Conservation (phyloP, 2,888 invertebrate genomes). For the Amphipoea oculea region DNA sequence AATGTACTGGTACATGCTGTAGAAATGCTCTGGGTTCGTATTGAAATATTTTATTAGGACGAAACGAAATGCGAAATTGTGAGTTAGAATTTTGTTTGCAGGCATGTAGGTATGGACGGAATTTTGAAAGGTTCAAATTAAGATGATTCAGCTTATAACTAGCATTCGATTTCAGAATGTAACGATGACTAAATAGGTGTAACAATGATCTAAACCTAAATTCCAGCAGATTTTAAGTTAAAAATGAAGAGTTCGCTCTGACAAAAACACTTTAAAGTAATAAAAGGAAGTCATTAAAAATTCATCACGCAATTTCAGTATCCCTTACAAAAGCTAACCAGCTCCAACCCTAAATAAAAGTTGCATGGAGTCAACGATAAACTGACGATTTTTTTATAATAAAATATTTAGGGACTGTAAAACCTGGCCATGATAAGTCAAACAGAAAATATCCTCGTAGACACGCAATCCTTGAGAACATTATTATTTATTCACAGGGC, state of each 20-base stretch:
- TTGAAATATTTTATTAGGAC: conserved; percentile 27
- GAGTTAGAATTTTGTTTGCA: not conserved
- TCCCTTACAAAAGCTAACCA: conserved; percentile 29
- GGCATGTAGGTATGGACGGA: not conserved
- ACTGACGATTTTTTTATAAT: conserved; percentile 58
- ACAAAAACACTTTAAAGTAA: conserved; percentile 2
- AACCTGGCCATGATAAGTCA: conserved; percentile 70
- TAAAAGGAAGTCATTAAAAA: conserved; percentile 41
- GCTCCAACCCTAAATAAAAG: conserved; percentile 43
- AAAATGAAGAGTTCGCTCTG: not conserved
- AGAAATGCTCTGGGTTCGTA: conserved; percentile 20
- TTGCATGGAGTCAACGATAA: conserved; percentile 54
- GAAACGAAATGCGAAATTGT: conserved; percentile 3
- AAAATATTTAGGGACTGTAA: conserved; percentile 70
- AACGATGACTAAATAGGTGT: not conserved
- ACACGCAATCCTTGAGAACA: conserved; percentile 81
- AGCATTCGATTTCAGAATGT: not conserved
- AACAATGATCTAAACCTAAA: not conserved
- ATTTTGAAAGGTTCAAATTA: conserved; percentile 1
- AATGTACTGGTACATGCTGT: conserved; percentile 29
- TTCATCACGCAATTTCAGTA: conserved; percentile 54
- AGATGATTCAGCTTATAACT: not conserved
- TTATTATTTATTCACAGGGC: conserved; percentile 82
- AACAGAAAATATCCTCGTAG: conserved; percentile 69
- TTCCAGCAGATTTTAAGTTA: not conserved